Evolutionary conservation across 2,113 vertebrate genomes (phyloP).

Genomic region (Ctenodactylus gundi): DNA sequence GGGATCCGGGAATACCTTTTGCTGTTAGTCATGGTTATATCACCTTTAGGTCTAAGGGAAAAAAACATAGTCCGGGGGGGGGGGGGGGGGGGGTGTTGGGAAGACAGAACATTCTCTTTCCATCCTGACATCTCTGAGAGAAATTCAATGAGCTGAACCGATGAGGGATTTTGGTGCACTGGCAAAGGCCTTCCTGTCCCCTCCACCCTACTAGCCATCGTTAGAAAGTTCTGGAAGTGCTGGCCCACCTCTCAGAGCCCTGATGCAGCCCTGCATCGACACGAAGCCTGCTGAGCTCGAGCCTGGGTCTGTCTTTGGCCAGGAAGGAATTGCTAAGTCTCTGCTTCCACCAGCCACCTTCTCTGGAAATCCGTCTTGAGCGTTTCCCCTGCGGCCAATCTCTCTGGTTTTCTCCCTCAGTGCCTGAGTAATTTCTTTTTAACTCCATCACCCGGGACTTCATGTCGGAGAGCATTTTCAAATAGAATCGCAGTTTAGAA

Average conservation of each 20-base stretch:
- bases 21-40: conserved; percentile 70
- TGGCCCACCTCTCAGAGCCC: neutral
- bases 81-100: too few relatives aligned
- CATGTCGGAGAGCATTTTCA: neutral
- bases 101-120: conserved; percentile 1
- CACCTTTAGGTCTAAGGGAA: conserved; percentile 54
- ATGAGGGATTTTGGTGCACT: fast-evolving
- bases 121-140: neutral
- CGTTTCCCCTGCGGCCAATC: neutral
- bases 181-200: fast-evolving
- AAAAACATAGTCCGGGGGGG: too few relatives aligned
- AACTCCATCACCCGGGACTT: neutral
- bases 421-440: neutral
- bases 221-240: neutral
- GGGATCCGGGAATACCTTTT: conserved; percentile 74
- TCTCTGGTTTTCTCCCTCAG: neutral
- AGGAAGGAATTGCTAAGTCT: neutral
- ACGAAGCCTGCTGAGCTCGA: neutral
- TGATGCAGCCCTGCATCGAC: neutral
- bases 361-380: neutral
- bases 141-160: neutral
- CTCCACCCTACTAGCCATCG: too few relatives aligned
- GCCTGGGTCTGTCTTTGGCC: fast-evolving
- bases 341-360: neutral
- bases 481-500: neutral